Evolutionary conservation across 2,797 vertebrate species (phyloP), one percentile per base, ranked within the genome.

Genomic region (Trichosurus vulpecula): DNA sequence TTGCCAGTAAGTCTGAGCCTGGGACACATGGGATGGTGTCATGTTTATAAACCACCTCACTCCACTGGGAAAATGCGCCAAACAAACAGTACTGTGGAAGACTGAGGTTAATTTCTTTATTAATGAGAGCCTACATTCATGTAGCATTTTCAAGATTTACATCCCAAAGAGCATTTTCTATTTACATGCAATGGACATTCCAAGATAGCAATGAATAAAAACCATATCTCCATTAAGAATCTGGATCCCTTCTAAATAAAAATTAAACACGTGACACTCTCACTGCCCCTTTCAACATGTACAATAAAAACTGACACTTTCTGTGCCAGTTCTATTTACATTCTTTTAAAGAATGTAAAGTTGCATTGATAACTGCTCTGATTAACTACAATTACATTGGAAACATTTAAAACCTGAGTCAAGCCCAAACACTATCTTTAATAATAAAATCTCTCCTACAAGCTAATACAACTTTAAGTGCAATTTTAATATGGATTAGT

Each of bases 141-240:
- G 96, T 97, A 94, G 98, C 97, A 95, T 97, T 97, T 98, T 97
- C 97, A 98, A 98, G 98, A 98, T 98, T 98, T 98, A 99, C 98
- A 99, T 96, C 97, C 96, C 93, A 97, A 97, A 91, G 96, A 96
- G 95, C 97, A 6, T 54, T 96, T 56, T 95, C 97, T 98, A 98
- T 99, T 98, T 98, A 99, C 98, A 99, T 8, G 95, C 96, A 95
- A 89, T 92, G 97, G 97, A 97, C 91, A 97, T 96, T 96, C 95
- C 94, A 96, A 97, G 94, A 93, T 90, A 97, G 90, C 52, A 96
- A 96, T n/a, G 92, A 97, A 98, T 94, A 97, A 97, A 96, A 97
- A 94, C 92, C 87, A 90, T 94, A 94, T 93, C 89, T 97, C 87
- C 0, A 1, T 92, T 96, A 96, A 97, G 95, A 95, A 97, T 93